phyloP scores from a whole-genome alignment of 2,113 vertebrate species.

The Leiothrix lutea region DNA sequence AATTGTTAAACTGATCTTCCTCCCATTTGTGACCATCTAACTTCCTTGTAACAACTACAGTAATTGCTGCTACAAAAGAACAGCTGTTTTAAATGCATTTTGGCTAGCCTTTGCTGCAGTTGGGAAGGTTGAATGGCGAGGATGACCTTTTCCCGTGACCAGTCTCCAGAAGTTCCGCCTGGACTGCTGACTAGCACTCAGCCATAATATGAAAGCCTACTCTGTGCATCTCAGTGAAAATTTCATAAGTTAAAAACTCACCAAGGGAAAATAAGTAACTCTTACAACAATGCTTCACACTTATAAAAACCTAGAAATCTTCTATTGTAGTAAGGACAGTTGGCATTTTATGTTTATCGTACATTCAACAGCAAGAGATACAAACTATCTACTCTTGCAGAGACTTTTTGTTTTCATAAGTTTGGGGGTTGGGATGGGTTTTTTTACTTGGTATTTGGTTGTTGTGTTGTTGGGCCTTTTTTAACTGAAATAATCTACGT shows the following conservation, averaged over 20 bases:
- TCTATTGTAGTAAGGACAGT: neutral
- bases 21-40: neutral
- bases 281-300: neutral
- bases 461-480: neutral
- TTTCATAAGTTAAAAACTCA: neutral
- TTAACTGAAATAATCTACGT: neutral
- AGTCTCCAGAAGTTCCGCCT: neutral
- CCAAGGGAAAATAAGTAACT: neutral
- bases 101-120: neutral
- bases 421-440: rapidly evolving
- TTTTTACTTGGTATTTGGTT: neutral
- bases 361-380: neutral
- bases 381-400: neutral
- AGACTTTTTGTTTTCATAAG: neutral
- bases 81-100: neutral
- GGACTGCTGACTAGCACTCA: neutral
- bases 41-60: neutral
- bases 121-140: neutral
- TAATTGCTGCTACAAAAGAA: neutral
- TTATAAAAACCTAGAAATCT: neutral
- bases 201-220: neutral
- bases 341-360: neutral
- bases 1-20: neutral
- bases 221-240: neutral
- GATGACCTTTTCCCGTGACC: neutral